phyloP scores from a whole-genome alignment of 2,797 vertebrate genomes.

The Natrix natrix region DNA sequence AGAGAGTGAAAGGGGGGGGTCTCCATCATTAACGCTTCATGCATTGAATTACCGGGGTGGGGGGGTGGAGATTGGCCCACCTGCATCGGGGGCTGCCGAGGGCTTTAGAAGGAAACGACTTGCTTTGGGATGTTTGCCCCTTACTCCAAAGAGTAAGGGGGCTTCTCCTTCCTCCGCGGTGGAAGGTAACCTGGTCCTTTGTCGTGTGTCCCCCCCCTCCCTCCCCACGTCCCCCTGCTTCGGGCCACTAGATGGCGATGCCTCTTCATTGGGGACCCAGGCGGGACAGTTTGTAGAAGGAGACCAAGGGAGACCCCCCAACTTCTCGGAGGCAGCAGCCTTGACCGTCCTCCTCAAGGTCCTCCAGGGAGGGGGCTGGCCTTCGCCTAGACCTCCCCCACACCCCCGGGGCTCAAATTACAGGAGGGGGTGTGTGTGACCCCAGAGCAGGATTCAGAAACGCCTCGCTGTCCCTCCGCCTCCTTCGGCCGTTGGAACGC shows the following conservation, averaged over 20 bases:
- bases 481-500: neutral
- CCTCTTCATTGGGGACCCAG: neutral
- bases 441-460: neutral
- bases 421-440: neutral
- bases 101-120: neutral
- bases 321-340: neutral
- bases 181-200: neutral
- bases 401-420: neutral
- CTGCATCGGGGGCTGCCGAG: accelerated
- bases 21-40: neutral
- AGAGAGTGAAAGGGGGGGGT: neutral
- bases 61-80: neutral
- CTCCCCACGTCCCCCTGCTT: neutral
- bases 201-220: accelerated
- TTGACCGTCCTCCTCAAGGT: neutral
- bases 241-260: slow-evolving; percentile 11
- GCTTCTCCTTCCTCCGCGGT: too few species aligned
- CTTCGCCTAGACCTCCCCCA: neutral
- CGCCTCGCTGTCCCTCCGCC: too few species aligned
- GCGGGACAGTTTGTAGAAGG: neutral
- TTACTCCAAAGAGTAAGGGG: neutral
- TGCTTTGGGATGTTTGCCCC: neutral
- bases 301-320: neutral
- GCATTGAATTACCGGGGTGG: neutral
- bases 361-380: neutral